Evolutionary conservation across 1,140 invertebrate species (phyloP), one percentile per base, ranked within the genome.

Genomic region (Drosophila subpulchrella): DNA sequence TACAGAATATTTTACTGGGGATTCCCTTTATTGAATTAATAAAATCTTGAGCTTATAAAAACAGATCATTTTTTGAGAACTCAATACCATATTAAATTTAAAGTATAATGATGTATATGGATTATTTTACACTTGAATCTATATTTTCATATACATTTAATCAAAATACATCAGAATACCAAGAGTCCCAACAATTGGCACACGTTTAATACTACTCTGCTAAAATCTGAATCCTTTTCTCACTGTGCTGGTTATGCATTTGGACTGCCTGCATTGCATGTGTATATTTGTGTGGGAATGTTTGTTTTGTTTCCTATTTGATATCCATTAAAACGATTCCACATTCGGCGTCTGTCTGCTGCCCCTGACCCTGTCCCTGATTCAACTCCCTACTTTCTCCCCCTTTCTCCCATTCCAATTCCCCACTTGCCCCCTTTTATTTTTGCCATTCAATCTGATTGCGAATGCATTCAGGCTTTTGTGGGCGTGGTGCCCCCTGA

Each of bases 291-390:
- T 70, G 44, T 61, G 63, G 44, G 27, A 59, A 54, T 77, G 50
- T 76, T 77, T 55, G 62, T 62, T 78, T 72, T 78, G 59, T 71
- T 65, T 59, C 61, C 84, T 89, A 89, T 88, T 88, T 89, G 84
- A 88, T 89, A 88, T 88, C 84, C 84, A 88, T 88, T 88, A 88
- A 88, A 88, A 83, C 80, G 83, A 89, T 89, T 89, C 83, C 75
- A 65, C 53, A 71, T 70, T 72, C 47, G 59, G 20, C 41, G 75
- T 72, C 58, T 78, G 66, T 27, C 65, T 68, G 63, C 51, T 61
- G 63, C 65, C 74, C 72, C 60, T 53, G 47, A 51, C 55, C 62
- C 63, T 78, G 65, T 50, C 58, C 41, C 41, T 57, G 41, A 58
- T 11, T 24, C 24, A 58, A 46, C 56, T 67, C 27, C 24, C 70